Percentiles rank a stretch among this genome's conserved stretches.
These are phyloP conservation scores for Staurois parvus DNA, from an alignment of 2,797 vertebrate genomes.

Conservation along the genomic window DNA sequence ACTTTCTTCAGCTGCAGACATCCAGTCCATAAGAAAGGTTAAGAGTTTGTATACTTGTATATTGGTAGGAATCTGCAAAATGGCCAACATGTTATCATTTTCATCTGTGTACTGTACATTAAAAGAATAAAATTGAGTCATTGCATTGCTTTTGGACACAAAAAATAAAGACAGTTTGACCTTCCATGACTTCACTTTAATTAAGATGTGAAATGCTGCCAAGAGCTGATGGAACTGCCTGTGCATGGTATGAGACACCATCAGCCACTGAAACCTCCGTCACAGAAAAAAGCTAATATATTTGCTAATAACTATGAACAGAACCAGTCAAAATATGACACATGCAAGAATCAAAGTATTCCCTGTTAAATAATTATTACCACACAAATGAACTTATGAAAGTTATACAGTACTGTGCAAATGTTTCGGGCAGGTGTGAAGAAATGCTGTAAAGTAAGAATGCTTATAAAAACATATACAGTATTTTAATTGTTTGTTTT, in stretches of 20 bases:
- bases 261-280: not conserved
- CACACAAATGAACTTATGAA: too few relatives aligned
- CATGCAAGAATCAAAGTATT: too few relatives aligned
- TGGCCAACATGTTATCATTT: conserved; percentile 28
- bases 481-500: too few relatives aligned
- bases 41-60: conserved; percentile 78
- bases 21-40: conserved; percentile 84
- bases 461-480: too few relatives aligned
- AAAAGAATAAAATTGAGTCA: conserved; percentile 58
- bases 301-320: too few relatives aligned
- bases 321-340: too few relatives aligned
- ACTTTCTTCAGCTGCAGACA: conserved; percentile 73
- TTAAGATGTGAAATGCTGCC: conserved; percentile 6
- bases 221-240: conserved; percentile 9
- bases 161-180: not conserved
- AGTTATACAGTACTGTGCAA: too few relatives aligned
- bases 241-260: not conserved
- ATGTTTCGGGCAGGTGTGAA: too few relatives aligned
- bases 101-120: conserved; percentile 45
- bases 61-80: conserved; percentile 71
- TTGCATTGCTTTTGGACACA: not conserved
- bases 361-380: too few relatives aligned
- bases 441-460: too few relatives aligned
- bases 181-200: not conserved
- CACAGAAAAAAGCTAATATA: not conserved